Evolutionary conservation across 2,888 invertebrate genomes (phyloP).

Genomic region (Chelonus formosanus): DNA sequence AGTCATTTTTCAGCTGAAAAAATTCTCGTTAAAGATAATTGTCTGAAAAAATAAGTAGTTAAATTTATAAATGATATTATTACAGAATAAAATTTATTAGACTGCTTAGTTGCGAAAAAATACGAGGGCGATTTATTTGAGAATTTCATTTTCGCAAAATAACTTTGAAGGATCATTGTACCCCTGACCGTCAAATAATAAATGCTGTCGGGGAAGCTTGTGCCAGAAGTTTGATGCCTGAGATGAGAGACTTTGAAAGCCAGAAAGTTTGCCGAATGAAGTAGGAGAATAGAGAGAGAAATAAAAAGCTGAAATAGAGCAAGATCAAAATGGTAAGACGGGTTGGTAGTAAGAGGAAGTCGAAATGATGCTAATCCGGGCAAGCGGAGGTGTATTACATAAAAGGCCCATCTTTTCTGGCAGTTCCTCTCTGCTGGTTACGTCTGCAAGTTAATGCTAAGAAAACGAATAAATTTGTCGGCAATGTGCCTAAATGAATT

Average conservation of each 20-base stretch:
- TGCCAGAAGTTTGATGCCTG: slow-evolving; percentile 3
- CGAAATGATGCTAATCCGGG: slow-evolving; percentile 53
- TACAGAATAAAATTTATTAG: too few relatives aligned
- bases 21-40: too few relatives aligned
- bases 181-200: slow-evolving; percentile 7
- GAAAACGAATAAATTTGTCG: slow-evolving; percentile 46
- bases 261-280: slow-evolving; percentile 12
- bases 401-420: slow-evolving; percentile 53
- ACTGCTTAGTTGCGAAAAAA: not conserved
- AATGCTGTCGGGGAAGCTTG: not conserved
- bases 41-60: too few relatives aligned
- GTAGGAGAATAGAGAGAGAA: not conserved
- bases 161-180: not conserved
- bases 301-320: slow-evolving; percentile 28
- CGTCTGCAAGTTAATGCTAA: not conserved
- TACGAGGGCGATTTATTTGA: not conserved
- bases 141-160: not conserved
- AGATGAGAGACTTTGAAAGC: slow-evolving; percentile 17
- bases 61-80: too few relatives aligned
- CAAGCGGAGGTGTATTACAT: slow-evolving; percentile 52
- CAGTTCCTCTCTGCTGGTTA: slow-evolving; percentile 38
- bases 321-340: slow-evolving; percentile 30
- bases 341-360: not conserved
- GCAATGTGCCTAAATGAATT: slow-evolving; percentile 33
- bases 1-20: too few relatives aligned